Conservation (phyloP, 2,888 invertebrate genomes). For the Acanthococcus lagerstroemiae region DNA sequence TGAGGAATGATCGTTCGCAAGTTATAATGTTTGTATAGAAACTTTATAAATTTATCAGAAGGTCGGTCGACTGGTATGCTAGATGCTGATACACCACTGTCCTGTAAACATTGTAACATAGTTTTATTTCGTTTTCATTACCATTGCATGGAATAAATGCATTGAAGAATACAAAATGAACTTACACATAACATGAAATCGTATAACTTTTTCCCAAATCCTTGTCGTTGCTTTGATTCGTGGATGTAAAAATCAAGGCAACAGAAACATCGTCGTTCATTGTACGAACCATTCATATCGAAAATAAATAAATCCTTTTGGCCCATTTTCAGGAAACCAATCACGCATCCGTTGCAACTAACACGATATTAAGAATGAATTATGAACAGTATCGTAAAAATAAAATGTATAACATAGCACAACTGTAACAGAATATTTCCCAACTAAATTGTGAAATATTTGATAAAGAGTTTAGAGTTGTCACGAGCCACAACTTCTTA, state of each 20-base stretch:
- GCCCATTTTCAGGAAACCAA: conserved; percentile 84
- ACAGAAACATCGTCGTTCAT: conserved; percentile 73
- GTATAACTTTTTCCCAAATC: conserved; percentile 73
- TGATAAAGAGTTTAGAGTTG: no score
- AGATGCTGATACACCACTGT: conserved; percentile 55
- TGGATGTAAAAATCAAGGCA: conserved; percentile 89
- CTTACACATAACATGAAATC: conserved; percentile 74
- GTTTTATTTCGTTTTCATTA: no score
- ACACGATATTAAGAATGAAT: no score
- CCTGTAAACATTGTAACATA: no score
- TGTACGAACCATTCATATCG: conserved; percentile 58
- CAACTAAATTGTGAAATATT: no score
- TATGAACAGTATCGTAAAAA: neutral
- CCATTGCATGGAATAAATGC: no score
- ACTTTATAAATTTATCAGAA: conserved; percentile 75
- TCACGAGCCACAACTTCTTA: no score
- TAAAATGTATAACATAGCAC: no score
- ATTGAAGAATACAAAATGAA: no score
- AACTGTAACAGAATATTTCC: no score
- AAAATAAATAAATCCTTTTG: conserved; percentile 79
- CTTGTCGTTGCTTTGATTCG: conserved; percentile 71
- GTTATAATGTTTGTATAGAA: conserved; percentile 70
- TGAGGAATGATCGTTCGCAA: conserved; percentile 22
- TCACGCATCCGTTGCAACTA: conserved; percentile 43
- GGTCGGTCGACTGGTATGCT: conserved; percentile 88